Evolutionary conservation across 92 coral and sea anemone genomes (phyloP).

Genomic region (Actinernus sp.): DNA sequence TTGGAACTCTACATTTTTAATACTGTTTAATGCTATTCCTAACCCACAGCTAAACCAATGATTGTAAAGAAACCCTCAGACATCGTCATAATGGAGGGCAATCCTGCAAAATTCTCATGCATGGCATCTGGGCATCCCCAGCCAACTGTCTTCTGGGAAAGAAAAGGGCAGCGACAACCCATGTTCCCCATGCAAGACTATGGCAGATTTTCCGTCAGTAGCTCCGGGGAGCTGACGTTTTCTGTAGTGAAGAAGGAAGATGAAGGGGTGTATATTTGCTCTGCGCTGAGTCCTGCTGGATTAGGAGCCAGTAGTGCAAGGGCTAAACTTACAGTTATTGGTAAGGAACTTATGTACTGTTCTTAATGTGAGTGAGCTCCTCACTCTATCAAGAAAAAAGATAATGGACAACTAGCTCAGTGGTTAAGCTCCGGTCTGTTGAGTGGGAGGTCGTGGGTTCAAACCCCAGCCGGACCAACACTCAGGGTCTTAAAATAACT

Average conservation of each 20-base stretch:
- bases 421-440: too few species aligned
- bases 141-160: slow-evolving; percentile 87
- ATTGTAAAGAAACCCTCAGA: slow-evolving; percentile 55
- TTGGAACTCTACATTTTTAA: too few species aligned
- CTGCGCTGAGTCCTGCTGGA: slow-evolving; percentile 55
- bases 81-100: slow-evolving; percentile 60
- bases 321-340: slow-evolving; percentile 73
- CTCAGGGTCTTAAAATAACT: too few species aligned
- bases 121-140: slow-evolving; percentile 74
- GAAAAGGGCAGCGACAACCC: slow-evolving; percentile 30
- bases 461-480: too few species aligned
- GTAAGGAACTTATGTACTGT: too few species aligned
- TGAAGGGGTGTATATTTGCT: slow-evolving; percentile 75
- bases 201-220: slow-evolving; percentile 62
- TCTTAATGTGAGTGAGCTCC: too few species aligned
- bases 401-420: too few species aligned
- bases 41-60: slow-evolving; percentile 62
- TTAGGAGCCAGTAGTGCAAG: slow-evolving; percentile 41
- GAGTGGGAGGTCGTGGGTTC: too few species aligned
- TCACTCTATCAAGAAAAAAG: too few species aligned
- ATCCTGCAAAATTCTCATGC: slow-evolving; percentile 67
- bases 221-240: slow-evolving; percentile 72
- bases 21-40: too few species aligned
- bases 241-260: slow-evolving; percentile 54
- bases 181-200: slow-evolving; percentile 70